Conservation (phyloP, 2,888 invertebrate species). For the Patella pellucida region DNA sequence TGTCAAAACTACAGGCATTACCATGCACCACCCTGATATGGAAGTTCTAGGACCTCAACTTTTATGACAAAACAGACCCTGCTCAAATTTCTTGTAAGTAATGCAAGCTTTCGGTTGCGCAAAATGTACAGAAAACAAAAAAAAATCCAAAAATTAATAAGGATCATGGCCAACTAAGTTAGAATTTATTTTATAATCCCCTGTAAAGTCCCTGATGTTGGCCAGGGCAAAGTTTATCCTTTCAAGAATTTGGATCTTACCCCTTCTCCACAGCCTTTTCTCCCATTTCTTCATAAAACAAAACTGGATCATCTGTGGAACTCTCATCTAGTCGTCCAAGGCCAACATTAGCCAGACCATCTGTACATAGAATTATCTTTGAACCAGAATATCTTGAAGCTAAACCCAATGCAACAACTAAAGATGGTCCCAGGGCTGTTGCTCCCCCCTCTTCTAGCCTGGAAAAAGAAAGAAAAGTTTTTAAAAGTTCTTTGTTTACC, state of each 20-base stretch:
- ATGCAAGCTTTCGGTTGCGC: no score
- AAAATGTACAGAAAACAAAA: neutral
- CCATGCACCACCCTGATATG: no score
- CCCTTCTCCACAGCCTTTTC: constrained; percentile 54
- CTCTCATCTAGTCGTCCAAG: constrained; percentile 61
- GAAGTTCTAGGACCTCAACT: no score
- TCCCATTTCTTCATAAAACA: constrained; percentile 57
- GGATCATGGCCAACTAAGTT: no score
- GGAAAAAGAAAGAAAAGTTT: constrained; percentile 14
- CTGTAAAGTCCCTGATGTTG: no score
- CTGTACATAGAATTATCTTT: constrained; percentile 69
- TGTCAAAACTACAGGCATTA: no score
- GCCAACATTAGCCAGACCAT: constrained; percentile 69
- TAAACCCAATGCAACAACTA: constrained; percentile 62
- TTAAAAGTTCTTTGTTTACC: no score
- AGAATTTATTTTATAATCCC: no score
- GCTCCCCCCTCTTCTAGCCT: constrained; percentile 67
- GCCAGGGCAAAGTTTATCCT: no score
- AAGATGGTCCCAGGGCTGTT: constrained; percentile 68
- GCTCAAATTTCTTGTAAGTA: no score
- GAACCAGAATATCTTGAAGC: constrained; percentile 66
- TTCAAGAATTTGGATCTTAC: constrained; percentile 37
- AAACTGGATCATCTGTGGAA: constrained; percentile 33
- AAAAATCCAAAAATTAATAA: no score
- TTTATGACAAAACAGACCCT: no score